A percentile compares a stretch with the other conserved stretches of the same genome.
Evolutionary conservation across 2,797 vertebrate species (phyloP).

Genomic region (Acipenser oxyrinchus): DNA sequence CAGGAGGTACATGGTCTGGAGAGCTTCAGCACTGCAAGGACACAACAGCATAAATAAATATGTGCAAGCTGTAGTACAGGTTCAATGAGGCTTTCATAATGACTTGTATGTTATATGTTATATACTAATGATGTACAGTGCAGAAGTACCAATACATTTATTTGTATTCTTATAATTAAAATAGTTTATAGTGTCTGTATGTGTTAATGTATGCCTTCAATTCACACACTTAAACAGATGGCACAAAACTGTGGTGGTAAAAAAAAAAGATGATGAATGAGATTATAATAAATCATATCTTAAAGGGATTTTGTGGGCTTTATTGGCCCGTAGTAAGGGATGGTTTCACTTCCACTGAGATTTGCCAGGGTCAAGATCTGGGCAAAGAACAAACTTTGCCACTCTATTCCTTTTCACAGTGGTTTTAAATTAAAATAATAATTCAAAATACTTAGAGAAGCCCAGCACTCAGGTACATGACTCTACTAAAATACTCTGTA

Average conservation of each 20-base stretch:
- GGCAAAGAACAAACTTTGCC: slow-evolving; percentile 36
- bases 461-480: slow-evolving; percentile 15
- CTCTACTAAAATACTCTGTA: neutral
- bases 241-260: slow-evolving; percentile 1
- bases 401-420: slow-evolving; percentile 32
- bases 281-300: slow-evolving; percentile 28
- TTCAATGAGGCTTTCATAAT: neutral
- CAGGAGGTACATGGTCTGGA: slow-evolving; percentile 94
- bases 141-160: too few species aligned
- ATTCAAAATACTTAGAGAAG: slow-evolving; percentile 24
- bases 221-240: slow-evolving; percentile 11
- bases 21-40: slow-evolving; percentile 78
- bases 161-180: too few species aligned
- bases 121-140: too few species aligned
- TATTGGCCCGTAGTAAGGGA: slow-evolving; percentile 24
- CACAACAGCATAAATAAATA: neutral
- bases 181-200: too few species aligned
- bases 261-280: slow-evolving; percentile 11
- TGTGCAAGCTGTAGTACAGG: neutral
- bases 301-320: slow-evolving; percentile 22
- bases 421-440: slow-evolving; percentile 31
- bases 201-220: too few species aligned
- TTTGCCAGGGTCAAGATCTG: slow-evolving; percentile 36
- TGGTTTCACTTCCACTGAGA: slow-evolving; percentile 28
- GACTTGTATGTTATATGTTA: too few species aligned